Conservation (phyloP, 1,140 invertebrate species). For the Pseudomyrmex flavicornis region DNA sequence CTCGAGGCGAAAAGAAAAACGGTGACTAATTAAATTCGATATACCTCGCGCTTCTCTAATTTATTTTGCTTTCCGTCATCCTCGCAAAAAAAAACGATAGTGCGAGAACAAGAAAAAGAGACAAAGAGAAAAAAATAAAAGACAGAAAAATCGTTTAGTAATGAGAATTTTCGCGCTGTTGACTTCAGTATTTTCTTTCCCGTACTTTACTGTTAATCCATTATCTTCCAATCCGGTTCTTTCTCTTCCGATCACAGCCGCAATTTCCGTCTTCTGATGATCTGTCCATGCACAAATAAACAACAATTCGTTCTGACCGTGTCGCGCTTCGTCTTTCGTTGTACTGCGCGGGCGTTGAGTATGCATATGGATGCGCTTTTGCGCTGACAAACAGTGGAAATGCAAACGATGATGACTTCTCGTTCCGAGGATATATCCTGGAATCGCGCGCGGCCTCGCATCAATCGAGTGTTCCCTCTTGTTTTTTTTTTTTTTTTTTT, state of each 20-base stretch:
- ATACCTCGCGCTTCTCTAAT: slow-evolving; percentile 5
- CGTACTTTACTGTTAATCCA: not conserved
- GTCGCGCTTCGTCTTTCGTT: slow-evolving; percentile 1
- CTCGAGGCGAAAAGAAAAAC: not conserved
- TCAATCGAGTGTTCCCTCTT: slow-evolving; percentile 28
- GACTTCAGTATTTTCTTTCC: not conserved
- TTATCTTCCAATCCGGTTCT: slow-evolving; percentile 29
- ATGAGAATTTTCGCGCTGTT: not conserved
- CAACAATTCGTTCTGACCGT: slow-evolving; percentile 1
- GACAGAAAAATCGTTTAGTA: not conserved
- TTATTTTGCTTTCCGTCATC: slow-evolving; percentile 23
- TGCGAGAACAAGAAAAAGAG: not conserved
- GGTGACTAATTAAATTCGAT: slow-evolving; percentile 34
- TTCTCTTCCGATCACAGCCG: not conserved
- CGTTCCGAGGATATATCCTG: not conserved
- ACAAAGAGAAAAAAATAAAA: not conserved
- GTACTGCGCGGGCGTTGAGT: slow-evolving; percentile 5
- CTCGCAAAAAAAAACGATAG: not conserved
- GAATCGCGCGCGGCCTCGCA: slow-evolving; percentile 15
- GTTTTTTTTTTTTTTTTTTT: slow-evolving; percentile 6
- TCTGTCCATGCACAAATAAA: not conserved
- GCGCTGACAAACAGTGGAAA: not conserved
- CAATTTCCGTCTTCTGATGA: slow-evolving; percentile 18
- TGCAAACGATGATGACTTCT: slow-evolving; percentile 31
- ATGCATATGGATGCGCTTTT: slow-evolving; percentile 43